Conservation (phyloP, 2,113 vertebrate genomes). For the Microcebus ravelobensis region DNA sequence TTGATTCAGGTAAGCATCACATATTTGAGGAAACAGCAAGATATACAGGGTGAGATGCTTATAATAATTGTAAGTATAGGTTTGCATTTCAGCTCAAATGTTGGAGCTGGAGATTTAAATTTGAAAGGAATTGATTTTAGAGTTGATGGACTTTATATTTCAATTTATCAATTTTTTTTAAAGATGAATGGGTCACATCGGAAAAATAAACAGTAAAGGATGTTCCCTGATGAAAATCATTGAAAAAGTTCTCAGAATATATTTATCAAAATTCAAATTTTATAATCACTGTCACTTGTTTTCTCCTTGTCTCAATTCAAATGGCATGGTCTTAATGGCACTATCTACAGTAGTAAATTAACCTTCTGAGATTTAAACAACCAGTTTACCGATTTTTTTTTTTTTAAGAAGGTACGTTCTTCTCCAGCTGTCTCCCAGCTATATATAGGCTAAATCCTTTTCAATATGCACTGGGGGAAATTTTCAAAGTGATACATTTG, state of each 20-base stretch:
- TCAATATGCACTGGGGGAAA: background rate
- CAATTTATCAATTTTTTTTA: background rate
- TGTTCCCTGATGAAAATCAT: background rate
- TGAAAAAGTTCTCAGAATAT: background rate
- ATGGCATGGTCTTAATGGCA: background rate
- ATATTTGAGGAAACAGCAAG: background rate
- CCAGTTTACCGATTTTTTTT: background rate
- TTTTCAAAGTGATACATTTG: background rate
- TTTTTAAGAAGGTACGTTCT: background rate
- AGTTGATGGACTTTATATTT: background rate
- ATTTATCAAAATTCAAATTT: background rate
- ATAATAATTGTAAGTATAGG: background rate
- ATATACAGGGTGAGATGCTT: background rate
- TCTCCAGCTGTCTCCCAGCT: background rate
- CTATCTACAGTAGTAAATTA: background rate
- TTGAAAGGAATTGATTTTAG: background rate
- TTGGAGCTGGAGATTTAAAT: background rate
- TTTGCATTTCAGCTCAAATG: background rate
- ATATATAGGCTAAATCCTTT: background rate
- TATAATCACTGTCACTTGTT: background rate
- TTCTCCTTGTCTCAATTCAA: background rate
- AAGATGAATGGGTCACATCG: background rate
- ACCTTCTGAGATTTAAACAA: background rate
- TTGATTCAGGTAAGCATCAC: background rate
- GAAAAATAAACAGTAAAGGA: background rate